Evolutionary conservation across 2,113 vertebrate species (phyloP).

Genomic region (Narcine bancroftii): DNA sequence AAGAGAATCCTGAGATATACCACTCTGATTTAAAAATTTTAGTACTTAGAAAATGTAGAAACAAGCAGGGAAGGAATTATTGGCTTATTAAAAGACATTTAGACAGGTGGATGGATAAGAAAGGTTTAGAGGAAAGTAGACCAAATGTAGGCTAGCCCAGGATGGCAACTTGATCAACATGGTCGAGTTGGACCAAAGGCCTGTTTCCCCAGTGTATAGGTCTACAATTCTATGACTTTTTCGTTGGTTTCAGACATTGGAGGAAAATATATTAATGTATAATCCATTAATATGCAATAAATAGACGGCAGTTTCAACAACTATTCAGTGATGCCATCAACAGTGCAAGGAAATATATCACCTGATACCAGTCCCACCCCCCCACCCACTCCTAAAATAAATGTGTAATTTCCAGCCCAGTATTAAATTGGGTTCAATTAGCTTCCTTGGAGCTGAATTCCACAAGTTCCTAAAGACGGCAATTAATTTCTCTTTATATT

Average conservation of each 20-base stretch:
- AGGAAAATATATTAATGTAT: not conserved
- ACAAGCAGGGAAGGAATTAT: not conserved
- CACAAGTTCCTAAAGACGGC: not conserved
- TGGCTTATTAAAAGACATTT: too few species aligned
- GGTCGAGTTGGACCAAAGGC: too few species aligned
- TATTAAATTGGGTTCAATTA: slow-evolving; percentile 14
- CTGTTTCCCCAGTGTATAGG: too few species aligned
- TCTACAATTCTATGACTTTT: too few species aligned
- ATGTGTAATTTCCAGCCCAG: not conserved
- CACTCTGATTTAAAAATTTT: not conserved
- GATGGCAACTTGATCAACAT: too few species aligned
- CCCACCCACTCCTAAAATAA: slow-evolving; percentile 5
- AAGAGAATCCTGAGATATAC: slow-evolving; percentile 12
- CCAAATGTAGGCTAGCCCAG: too few species aligned
- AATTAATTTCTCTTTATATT: slow-evolving; percentile 12
- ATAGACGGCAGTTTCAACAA: not conserved
- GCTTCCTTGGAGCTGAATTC: not conserved
- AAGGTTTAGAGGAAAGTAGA: too few species aligned
- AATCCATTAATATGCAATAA: not conserved
- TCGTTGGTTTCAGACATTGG: not conserved
- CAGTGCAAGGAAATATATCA: not conserved
- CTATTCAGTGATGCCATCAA: not conserved
- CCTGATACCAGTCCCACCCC: not conserved
- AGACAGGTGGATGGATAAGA: too few species aligned
- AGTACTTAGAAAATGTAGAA: not conserved